Conservation (phyloP, 2,113 vertebrate species). For the Nanorana parkeri region DNA sequence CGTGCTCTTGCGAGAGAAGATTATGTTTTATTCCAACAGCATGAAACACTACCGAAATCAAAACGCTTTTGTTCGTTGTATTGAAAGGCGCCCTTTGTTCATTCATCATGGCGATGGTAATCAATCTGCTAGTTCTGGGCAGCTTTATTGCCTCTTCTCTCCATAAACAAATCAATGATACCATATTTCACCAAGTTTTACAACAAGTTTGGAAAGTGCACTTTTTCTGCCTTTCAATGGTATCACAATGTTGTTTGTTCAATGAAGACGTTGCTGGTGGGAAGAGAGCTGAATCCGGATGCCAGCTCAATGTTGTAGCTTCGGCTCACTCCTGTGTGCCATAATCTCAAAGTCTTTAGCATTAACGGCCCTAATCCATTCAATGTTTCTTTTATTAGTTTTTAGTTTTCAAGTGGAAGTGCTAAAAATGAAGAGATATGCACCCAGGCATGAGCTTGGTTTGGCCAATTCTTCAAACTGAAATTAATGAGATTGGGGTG, state of each 20-base stretch:
- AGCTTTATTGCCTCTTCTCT: conserved; percentile 54
- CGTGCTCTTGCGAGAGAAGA: not conserved
- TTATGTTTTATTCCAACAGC: conserved; percentile 22
- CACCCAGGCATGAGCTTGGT: no score
- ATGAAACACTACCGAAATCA: conserved; percentile 33
- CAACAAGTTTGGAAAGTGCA: conserved; percentile 29
- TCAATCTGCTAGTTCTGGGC: conserved; percentile 58
- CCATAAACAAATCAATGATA: conserved; percentile 60
- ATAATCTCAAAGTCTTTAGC: not conserved
- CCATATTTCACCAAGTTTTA: conserved; percentile 56
- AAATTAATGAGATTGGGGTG: no score
- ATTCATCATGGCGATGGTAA: conserved; percentile 56
- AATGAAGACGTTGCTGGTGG: conserved; percentile 2
- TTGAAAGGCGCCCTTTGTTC: conserved; percentile 58
- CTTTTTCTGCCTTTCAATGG: conserved; percentile 49
- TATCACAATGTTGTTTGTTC: not conserved
- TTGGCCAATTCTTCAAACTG: no score
- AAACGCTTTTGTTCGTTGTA: conserved; percentile 42
- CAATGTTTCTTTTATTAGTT: no score
- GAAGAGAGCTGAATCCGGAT: not conserved
- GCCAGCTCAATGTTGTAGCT: not conserved
- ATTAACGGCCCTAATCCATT: not conserved
- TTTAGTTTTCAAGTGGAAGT: no score
- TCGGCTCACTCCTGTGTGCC: not conserved
- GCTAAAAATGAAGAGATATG: no score